Evolutionary conservation across 2,888 invertebrate genomes (phyloP).

Genomic region (Eremobia ochroleuca): DNA sequence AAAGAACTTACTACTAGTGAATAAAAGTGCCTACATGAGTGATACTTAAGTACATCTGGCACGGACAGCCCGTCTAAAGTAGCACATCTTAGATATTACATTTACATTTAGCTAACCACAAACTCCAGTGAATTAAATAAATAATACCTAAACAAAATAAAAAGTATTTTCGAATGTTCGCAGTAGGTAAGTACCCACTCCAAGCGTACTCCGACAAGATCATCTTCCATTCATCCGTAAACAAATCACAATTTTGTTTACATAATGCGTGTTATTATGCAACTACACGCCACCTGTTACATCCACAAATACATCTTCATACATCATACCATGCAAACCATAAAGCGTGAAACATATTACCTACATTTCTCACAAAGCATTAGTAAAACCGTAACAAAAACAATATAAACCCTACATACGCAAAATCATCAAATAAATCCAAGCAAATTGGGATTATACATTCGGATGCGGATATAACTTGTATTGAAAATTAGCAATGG

Average conservation of each 20-base stretch:
- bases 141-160: not conserved
- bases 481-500: constrained; percentile 63
- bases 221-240: not conserved
- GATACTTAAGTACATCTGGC: not conserved
- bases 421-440: constrained; percentile 6
- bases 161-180: not conserved
- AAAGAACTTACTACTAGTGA: not conserved
- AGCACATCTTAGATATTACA: not conserved
- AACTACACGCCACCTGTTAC: constrained; percentile 1
- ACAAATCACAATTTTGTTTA: not conserved
- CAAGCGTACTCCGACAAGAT: not conserved
- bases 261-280: not conserved
- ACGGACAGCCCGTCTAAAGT: not conserved
- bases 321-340: constrained; percentile 12
- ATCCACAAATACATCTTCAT: constrained; percentile 8
- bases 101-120: not conserved
- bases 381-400: constrained; percentile 36
- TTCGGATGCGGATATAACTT: constrained; percentile 32
- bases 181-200: not conserved
- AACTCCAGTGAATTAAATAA: not conserved
- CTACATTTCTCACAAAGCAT: constrained; percentile 8
- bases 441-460: constrained; percentile 45
- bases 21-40: not conserved
- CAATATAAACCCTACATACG: not conserved
- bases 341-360: not conserved